Base-by-base conservation (phyloP, 2,888 invertebrate species). In the Amphipyra tragopoginis region DNA sequence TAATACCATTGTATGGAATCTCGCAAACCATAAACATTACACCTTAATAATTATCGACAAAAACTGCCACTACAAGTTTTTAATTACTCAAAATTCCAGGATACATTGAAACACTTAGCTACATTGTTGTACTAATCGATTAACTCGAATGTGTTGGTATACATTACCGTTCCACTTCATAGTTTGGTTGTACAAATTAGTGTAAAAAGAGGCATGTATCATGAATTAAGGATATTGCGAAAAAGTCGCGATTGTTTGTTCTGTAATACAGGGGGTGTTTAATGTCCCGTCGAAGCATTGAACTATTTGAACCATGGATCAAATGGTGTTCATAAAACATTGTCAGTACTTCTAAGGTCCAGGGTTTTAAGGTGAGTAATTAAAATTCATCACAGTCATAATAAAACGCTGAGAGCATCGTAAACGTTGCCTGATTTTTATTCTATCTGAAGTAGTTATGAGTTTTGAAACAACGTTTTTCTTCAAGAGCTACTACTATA, bases 21-120 rank as follows among this genome's bases (percentile, higher is more conserved):
- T 90, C 85, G 53, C 88, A 83, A 84, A 76, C 81, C 70, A 80
- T 87, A 85, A 86, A 83, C 72, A 68, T 84, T 82, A 81, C 84
- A 83, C 83, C 81, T 80, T 82, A 62, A 77, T 74, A 74, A 79
- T 84, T 85, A 87, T 87, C 65, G 72, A 88, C 89, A 92, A 92
- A 91, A 93, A 93, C 88, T 91, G 88, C 91, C 90, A 91, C 90
- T 89, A 86, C 84, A 71, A 81, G 86, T 83, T 88, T n/a, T 75
- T 91, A 93, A 94, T 93, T 90, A 91, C 87, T 91, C 87, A 88
- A 93, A 91, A 94, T 93, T 93, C 92, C 93, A 81, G 75, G 77
- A 87, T 76, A 88, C 85, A 86, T 87, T 86, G 85, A 79, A 85
- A 82, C 81, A 75, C 81, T 82, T 60, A 68, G 69, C 65, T 72